Base-by-base conservation (phyloP, 2,888 invertebrate species). In the Mactromeris polynyma region DNA sequence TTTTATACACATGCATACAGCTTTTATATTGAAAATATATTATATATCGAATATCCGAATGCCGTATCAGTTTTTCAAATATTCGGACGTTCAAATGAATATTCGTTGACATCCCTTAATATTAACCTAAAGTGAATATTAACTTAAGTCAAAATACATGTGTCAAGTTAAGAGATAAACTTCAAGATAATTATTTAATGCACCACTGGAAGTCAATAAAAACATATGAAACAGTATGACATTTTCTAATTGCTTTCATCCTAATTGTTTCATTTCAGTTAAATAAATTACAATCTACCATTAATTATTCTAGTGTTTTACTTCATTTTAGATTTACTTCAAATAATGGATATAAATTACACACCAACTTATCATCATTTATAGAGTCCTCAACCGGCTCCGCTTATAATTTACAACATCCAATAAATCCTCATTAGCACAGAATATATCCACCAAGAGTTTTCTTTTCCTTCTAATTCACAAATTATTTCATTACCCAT, bases 291-390 rank as follows among this genome's bases (percentile, higher is more conserved):
- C 51, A 51, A 51, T 64, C 26, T n/a, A 14, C 21, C 58, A 58
- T 21, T n/a, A 64, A 64, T 64, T 26, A 26, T 26, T 26, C 26
- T 64, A 7, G 3, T 1, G 58, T 9, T 64, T 64, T 64, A 64
- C 6, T n/a, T 3, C 14, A 17, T 36, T 73, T 1, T 2, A 73
- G 73, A 33, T 73, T 36, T 2, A 33, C 6, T 36, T 17, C 19
- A 33, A 33, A 73, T 33, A 33, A 73, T 73, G 3, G 73, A 73
- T 73, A 73, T 73, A 73, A 73, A 73, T 73, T 73, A 33, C 19
- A 33, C 31, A 14, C 31, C 33, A 73, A 73, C 26, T 36, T 36
- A 73, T 33, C 69, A 33, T 73, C 33, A 36, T 73, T 73, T 36
- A 33, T 26, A 33, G 33, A 19, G 19, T 17, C 19, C 73, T 36